These are phyloP conservation scores for Cyanocitta stelleri DNA, from an alignment of 2,113 vertebrate species.

Conservation along the genomic window DNA sequence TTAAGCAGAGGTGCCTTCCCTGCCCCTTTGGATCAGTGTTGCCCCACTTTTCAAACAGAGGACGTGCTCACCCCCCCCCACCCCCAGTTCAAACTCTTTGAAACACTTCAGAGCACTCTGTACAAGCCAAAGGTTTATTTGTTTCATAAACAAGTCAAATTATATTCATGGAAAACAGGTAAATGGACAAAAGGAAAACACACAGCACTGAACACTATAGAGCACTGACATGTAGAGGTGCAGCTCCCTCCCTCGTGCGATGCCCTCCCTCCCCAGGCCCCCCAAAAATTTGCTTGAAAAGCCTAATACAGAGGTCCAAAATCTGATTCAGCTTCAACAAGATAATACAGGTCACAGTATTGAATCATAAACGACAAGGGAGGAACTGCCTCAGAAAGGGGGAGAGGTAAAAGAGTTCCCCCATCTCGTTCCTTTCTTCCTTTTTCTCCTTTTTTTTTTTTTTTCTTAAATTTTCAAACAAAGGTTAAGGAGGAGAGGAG, in stretches of 20 bases:
- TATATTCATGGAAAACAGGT: constrained; percentile 78
- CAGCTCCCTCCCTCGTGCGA: constrained; percentile 64
- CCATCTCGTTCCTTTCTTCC: not conserved
- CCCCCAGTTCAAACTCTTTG: not conserved
- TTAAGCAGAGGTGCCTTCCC: not conserved
- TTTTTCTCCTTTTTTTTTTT: not conserved
- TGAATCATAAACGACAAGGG: constrained; percentile 55
- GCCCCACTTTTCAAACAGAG: not conserved
- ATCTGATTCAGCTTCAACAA: constrained; percentile 57
- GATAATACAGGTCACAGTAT: constrained; percentile 69
- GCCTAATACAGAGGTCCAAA: constrained; percentile 63
- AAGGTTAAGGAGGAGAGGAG: constrained; percentile 40
- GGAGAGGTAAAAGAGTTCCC: constrained; percentile 19
- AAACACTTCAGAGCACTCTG: not conserved
- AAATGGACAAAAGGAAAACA: constrained; percentile 72
- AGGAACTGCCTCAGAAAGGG: not conserved
- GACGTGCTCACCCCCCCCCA: not conserved
- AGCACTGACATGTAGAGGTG: constrained; percentile 68
- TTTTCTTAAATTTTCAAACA: not conserved
- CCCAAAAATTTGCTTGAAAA: constrained; percentile 44
- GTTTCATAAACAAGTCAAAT: constrained; percentile 74
- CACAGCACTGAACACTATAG: constrained; percentile 71
- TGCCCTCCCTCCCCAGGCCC: constrained; percentile 24
- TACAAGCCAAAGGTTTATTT: constrained; percentile 76
- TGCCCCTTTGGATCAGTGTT: not conserved